Base-by-base conservation (phyloP, 2,113 vertebrate species). In the Ariopsis seemanni region DNA sequence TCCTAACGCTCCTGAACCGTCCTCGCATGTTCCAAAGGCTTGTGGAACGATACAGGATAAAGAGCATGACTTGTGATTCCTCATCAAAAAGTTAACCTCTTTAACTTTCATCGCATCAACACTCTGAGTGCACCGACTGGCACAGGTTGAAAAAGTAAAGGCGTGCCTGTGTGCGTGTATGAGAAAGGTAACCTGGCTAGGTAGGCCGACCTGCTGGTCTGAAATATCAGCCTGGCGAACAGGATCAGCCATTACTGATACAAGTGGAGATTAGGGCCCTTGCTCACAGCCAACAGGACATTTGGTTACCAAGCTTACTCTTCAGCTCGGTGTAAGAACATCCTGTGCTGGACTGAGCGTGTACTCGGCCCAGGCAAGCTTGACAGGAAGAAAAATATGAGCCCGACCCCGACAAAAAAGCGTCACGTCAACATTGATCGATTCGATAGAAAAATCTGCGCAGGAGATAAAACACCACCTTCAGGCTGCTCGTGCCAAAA, bases 401-500 rank as follows among this genome's bases (percentile, higher is more conserved):
- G 58, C 18, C 34, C 7, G 53, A 74, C 67, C 42, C 57, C 11
- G 14, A 82, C 71, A 82, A 60, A 63, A 69, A 65, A 30, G 57
- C 30, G 58, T 60, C 80, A 83, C 14, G 55, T 57, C 55, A 57
- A 80, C 69, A 83, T 34, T 25, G 34, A 62, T 74, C 50, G 67
- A 34, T 42, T 77, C n/a, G 58, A 18, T 12, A 14, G 17, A 77
- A 52, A 77, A 75, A n/a, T 77, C 4, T 55, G 14, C 2, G n/a
- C 90, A 85, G 87, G 79, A 10, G 88, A 48, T 92, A 82, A 85
- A 87, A 88, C 11, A 12, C 8, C 27, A 3, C 11, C 11, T 34
- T 67, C 1, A 4, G 34, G 58, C 86, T n/a, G 71, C 52, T 57
- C 72, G 30, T 89, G 89, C 88, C 89, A 90, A 93, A 94, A 94